These are phyloP conservation scores for Hyposmocoma kahamanoa DNA, from an alignment of 1,140 invertebrate genomes.

Conservation along the genomic window DNA sequence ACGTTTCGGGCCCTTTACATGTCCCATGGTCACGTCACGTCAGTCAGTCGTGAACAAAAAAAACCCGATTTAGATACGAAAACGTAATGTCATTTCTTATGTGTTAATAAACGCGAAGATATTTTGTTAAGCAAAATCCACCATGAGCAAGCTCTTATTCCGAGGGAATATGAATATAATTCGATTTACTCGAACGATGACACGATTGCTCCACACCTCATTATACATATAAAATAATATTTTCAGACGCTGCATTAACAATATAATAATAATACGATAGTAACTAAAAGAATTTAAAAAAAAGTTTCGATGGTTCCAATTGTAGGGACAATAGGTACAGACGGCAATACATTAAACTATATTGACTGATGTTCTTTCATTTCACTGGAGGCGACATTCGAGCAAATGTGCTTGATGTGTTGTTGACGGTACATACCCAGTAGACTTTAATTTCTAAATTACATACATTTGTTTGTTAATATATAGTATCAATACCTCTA, in stretches of 20 bases:
- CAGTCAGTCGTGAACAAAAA: not conserved
- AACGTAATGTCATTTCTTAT: not conserved
- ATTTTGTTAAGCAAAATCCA: conserved; percentile 20
- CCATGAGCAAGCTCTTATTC: conserved; percentile 10
- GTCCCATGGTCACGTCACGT: not conserved
- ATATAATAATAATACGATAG: not conserved
- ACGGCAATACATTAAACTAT: too few relatives aligned
- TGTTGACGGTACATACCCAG: too few relatives aligned
- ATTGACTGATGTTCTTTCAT: too few relatives aligned
- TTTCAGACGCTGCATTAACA: not conserved
- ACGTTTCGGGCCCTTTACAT: not conserved
- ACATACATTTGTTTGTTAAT: too few relatives aligned
- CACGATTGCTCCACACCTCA: conserved; percentile 10
- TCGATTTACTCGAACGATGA: conserved; percentile 15
- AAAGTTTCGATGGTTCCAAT: not conserved
- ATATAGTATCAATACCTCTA: too few relatives aligned
- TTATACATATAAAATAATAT: not conserved
- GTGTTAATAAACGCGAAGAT: conserved; percentile 16
- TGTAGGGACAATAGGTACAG: not conserved
- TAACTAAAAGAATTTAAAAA: not conserved
- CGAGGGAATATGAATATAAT: conserved; percentile 21
- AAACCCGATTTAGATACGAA: not conserved
- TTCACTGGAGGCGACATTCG: too few relatives aligned
- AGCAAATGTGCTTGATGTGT: too few relatives aligned
- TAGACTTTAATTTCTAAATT: too few relatives aligned